phyloP scores from a whole-genome alignment of 2,113 vertebrate species.

The Corythornis cristatus region DNA sequence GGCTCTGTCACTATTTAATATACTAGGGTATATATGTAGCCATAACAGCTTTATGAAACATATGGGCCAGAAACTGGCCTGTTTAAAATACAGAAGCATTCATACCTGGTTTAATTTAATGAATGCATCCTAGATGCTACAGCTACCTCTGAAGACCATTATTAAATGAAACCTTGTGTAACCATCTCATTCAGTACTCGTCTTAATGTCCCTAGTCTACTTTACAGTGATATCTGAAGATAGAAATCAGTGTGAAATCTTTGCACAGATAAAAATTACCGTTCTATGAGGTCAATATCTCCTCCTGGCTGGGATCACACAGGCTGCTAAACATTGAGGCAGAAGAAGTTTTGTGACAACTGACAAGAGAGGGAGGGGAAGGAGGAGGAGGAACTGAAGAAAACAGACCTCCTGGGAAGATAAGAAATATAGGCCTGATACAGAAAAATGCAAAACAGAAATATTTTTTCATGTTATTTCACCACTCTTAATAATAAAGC shows the following conservation, averaged over 20 bases:
- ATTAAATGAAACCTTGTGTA: not conserved
- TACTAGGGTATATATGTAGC: not conserved
- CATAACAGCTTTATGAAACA: not conserved
- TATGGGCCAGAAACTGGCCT: accelerated
- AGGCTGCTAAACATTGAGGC: not conserved
- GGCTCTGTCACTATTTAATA: accelerated
- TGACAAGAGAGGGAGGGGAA: not conserved
- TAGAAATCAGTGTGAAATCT: not conserved
- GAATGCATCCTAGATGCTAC: not conserved
- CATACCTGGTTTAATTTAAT: not conserved
- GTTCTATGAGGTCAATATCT: not conserved
- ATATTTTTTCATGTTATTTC: not conserved
- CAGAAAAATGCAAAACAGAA: not conserved
- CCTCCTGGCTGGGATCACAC: not conserved
- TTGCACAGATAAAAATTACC: not conserved
- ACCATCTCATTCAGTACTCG: not conserved
- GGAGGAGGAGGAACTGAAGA: not conserved
- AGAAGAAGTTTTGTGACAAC: not conserved
- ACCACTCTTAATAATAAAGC: not conserved
- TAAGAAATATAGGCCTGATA: not conserved
- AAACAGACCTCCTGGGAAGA: not conserved
- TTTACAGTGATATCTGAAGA: not conserved
- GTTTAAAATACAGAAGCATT: not conserved
- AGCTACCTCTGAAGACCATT: not conserved
- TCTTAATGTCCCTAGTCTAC: not conserved